Conservation (phyloP, 2,797 vertebrate species). For the Margarornis squamiger region DNA sequence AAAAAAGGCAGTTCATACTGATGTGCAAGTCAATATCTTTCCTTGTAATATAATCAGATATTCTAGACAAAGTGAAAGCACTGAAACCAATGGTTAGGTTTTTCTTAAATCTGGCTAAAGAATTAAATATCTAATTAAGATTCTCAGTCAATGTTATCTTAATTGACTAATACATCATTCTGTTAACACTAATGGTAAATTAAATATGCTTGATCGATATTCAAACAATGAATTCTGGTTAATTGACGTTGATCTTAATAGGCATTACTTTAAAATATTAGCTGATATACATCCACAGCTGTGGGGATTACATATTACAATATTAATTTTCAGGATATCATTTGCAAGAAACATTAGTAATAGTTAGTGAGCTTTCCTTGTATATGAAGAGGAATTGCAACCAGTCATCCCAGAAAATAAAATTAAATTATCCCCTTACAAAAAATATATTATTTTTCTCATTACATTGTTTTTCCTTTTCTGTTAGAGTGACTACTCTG, state of each 20-base stretch:
- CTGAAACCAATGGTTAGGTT: slow-evolving; percentile 6
- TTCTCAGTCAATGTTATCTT: slow-evolving; percentile 58
- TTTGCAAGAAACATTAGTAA: slow-evolving; percentile 16
- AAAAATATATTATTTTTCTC: slow-evolving; percentile 15
- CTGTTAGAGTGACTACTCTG: not conserved
- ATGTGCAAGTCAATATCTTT: not conserved
- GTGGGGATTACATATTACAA: slow-evolving; percentile 16
- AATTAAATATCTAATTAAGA: slow-evolving; percentile 72
- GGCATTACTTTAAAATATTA: slow-evolving; percentile 63
- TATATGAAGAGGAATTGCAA: slow-evolving; percentile 31
- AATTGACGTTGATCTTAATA: slow-evolving; percentile 61
- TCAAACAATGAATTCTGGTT: slow-evolving; percentile 52
- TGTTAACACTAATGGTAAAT: slow-evolving; percentile 65
- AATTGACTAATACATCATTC: slow-evolving; percentile 68
- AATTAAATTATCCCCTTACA: slow-evolving; percentile 6
- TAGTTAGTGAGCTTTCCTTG: not conserved
- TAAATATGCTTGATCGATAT: slow-evolving; percentile 68
- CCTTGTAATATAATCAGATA: not conserved
- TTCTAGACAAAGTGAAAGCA: not conserved
- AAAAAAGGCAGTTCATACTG: not conserved
- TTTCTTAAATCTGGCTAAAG: slow-evolving; percentile 40
- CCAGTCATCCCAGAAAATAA: not conserved
- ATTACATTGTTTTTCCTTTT: not conserved
- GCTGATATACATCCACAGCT: slow-evolving; percentile 12
- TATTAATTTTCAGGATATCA: slow-evolving; percentile 45